Base-by-base conservation (phyloP, 2,888 invertebrate species). In the Melieria picta region DNA sequence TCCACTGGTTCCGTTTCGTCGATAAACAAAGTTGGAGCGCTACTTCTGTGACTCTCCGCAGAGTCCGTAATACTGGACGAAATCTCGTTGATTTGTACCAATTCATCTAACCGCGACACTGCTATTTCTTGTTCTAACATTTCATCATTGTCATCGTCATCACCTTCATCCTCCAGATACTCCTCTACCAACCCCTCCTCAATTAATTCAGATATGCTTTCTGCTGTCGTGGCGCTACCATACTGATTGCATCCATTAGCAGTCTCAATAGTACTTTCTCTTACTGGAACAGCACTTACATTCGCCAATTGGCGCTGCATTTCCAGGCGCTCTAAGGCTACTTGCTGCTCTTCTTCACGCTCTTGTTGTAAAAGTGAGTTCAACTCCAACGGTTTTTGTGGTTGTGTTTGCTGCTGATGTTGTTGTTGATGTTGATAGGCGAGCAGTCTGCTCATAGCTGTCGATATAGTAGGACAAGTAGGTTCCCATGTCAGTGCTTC, bases 11-110 rank as follows among this genome's bases (percentile, higher is more conserved):
- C 52, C 30, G n/a, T 50, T 7, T 11, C 6, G 42, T 9, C 65
- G 30, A 45, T 45, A 10, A n/a, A 13, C 11, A 16, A 7, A 6
- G 3, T 10, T 48, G 9, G n/a, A 42, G 43, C 7, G 61, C 62
- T 7, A 4, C 45, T 43, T 70, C 66, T 9, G 47, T 62, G 58
- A 58, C 42, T 43, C 3, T 62, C 68, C 48, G 45, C 46, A n/a
- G 13, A 45, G 64, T 75, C 73, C 61, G 67, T 30, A 48, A 65
- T 60, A 13, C 56, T 71, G 1, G 91, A 91, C 1, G 91, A 91
- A 16, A 92, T 90, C 83, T 92, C 91, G 83, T 91, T 90, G 76
- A 91, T 91, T 85, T 92, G 91, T 58, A 91, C 91, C 50, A 88
- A 83, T 72, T 84, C 86, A 75, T 88, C 89, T 74, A 69, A 61